phyloP scores from a whole-genome alignment of 2,797 vertebrate genomes.

The Anguilla anguilla region DNA sequence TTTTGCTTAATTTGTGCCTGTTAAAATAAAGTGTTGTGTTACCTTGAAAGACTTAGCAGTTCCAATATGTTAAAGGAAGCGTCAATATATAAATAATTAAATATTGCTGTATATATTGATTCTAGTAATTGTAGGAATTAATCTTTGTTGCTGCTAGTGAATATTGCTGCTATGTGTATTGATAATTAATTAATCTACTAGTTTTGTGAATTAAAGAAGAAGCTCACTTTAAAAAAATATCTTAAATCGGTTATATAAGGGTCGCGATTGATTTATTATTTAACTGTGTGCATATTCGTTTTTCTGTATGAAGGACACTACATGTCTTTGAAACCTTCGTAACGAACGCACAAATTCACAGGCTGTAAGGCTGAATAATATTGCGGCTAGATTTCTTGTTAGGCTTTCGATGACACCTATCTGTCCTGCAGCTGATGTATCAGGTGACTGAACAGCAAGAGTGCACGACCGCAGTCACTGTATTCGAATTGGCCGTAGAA shows the following conservation, averaged over 20 bases:
- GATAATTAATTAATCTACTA: slow-evolving; percentile 22
- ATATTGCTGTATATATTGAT: slow-evolving; percentile 6
- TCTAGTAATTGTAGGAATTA: background rate
- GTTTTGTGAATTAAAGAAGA: background rate
- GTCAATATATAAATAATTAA: background rate
- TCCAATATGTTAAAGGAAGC: background rate
- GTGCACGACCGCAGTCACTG: background rate
- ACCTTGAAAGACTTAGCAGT: background rate
- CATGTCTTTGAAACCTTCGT: background rate
- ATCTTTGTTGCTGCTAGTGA: background rate
- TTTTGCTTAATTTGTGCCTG: background rate
- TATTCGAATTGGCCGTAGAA: background rate
- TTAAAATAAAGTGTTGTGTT: background rate
- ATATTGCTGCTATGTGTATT: slow-evolving; percentile 8
- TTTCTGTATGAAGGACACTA: background rate
- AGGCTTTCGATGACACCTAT: background rate
- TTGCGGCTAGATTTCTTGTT: background rate
- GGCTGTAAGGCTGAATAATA: background rate
- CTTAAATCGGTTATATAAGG: background rate
- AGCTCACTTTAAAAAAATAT: background rate
- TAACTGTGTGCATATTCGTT: background rate
- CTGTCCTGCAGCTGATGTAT: background rate
- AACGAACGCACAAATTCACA: background rate
- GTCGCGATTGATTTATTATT: background rate
- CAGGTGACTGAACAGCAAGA: background rate